Base-by-base conservation (phyloP, 35 echinoderm and acorn worm species). In the Apostichopus parvimensis region DNA sequence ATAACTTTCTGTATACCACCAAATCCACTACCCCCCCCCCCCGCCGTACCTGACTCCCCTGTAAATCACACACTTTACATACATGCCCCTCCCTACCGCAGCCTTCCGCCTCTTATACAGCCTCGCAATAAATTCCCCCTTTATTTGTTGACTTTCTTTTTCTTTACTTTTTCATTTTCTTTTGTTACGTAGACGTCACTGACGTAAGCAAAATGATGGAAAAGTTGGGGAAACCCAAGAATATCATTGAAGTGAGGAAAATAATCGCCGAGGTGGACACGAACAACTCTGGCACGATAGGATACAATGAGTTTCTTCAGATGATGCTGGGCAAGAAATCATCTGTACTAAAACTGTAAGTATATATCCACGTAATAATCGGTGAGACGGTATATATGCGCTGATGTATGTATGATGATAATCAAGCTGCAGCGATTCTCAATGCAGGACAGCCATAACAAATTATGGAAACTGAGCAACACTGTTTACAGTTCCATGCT, bases 281-380 rank as follows among this genome's bases (percentile, higher is more conserved):
- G 8, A 94, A 96, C 56, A 85, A 87, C 25, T 94, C 95, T 26
- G 97, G 97, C 3, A 99, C 95, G 52, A 96, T 99, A 91, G 95
- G 91, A 75, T 99, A 94, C 72, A 89, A 79, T 11, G 97, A 99
- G 75, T 99, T 96, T 45, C 79, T 99, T 60, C 73, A 93, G 54
- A 96, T 99, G 97, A 96, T 99, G 97, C 91, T 99, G n/a, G 97
- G 97, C 14, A 92, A 92, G 26, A 99, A 99, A 72, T 92, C 75
- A 18, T 92, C 90, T 12, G 91, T 99, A 5, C 59, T 99, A 56
- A 99, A 92, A 82, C 90, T 96, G 95, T 99, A 91, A 96, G 95
- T 96, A 78, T 34, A 8, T 28, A 53, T 66, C 1, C 62, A 66
- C 9, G 62, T 17, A 45, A 45, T 4, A 45, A 45, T 45, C 34